phyloP scores from a whole-genome alignment of 1,140 invertebrate species.

The Saccostrea echinata region DNA sequence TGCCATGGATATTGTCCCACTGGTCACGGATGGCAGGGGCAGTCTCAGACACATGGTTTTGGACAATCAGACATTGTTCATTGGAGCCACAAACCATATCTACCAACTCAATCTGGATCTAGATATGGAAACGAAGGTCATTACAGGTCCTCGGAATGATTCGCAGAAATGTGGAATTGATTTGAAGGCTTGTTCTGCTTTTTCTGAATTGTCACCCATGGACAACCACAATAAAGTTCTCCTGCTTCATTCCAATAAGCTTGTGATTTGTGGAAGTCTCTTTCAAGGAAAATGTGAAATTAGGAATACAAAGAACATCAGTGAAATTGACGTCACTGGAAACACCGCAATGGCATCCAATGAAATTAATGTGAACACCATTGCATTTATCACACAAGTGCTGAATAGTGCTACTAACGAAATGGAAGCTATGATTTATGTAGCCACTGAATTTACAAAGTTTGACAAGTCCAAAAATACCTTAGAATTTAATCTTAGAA shows the following conservation, averaged over 20 bases:
- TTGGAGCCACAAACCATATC: conserved; percentile 95
- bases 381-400: conserved; percentile 95
- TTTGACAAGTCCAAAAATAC: conserved; percentile 14
- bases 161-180: conserved; percentile 62
- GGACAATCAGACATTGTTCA: conserved; percentile 94
- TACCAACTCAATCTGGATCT: conserved; percentile 92
- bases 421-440: conserved; percentile 59
- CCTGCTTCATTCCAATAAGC: conserved; percentile 89
- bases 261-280: conserved; percentile 95
- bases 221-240: conserved; percentile 98
- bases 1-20: neutral
- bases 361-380: conserved; percentile 94
- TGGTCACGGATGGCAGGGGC: neutral
- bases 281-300: conserved; percentile 93
- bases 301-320: conserved; percentile 92
- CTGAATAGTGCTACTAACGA: conserved; percentile 55
- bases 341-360: conserved; percentile 96
- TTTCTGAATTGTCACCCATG: conserved; percentile 85
- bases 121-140: conserved; percentile 87
- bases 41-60: conserved; percentile 89
- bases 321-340: conserved; percentile 86
- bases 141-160: conserved; percentile 83
- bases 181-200: conserved; percentile 81
- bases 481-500: conserved; percentile 14
- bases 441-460: conserved; percentile 58